Evolutionary conservation across 2,113 vertebrate genomes (phyloP), one percentile per base, ranked within the genome.

Genomic region (Melanerpes formicivorus): DNA sequence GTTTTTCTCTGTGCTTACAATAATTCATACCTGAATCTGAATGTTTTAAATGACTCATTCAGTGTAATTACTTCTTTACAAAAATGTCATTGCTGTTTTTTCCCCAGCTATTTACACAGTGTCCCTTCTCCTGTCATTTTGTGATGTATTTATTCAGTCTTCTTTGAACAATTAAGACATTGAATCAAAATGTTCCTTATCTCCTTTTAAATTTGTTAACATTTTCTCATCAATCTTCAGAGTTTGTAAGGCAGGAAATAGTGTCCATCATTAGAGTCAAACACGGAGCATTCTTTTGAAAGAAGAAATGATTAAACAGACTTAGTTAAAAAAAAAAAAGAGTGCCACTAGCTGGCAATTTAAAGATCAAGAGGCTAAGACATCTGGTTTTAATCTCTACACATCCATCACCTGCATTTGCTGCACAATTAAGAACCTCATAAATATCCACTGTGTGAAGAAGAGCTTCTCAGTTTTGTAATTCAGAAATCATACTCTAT

Each of bases 321-420:
- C 58, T 90, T 60, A 78, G 30, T 83, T 67, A 69, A 74, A 63
- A 88, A 90, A 37, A n/a, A 42, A 44, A 88, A 30, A 23, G 19
- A 80, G 29, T 95, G 58, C 75, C 88, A 90, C 62, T 93, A 94
- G 88, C 50, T 94, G 81, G 88, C 50, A 92, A 85, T 92, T 90
- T 95, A 91, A 95, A 78, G 67, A 94, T 88, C 88, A 96, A 91
- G 87, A 86, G 67, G 93, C 18, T 44, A 67, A 87, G 58, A 79
- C 94, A 97, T 97, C 87, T 97, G 96, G 82, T 96, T 97, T 96
- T 95, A 96, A 97, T 98, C 52, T 95, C 65, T 90, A 87, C 83
- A 93, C 27, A 94, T 94, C 91, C 66, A 94, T 93, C 90, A 94
- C 80, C 92, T 93, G 73, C 76, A 95, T 95, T 96, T 95, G 63